Evolutionary conservation across 2,888 invertebrate genomes (phyloP), one percentile per base, ranked within the genome.

Genomic region (Syrphus vitripennis): DNA sequence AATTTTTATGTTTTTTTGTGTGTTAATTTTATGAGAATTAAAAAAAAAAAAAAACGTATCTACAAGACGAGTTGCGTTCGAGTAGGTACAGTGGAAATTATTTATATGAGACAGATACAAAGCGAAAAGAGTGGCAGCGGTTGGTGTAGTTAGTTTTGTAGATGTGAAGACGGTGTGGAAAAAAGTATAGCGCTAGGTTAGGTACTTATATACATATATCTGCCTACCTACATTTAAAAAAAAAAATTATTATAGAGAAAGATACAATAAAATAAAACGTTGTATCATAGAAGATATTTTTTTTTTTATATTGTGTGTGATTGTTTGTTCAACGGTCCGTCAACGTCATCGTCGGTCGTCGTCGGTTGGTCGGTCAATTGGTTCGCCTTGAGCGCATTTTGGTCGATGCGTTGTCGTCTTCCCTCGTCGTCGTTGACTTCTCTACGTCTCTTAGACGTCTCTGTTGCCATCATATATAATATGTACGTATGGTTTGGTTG

Each of bases 321-420:
- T 83, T 75, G 79, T 71, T 71, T 80, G 72, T 80, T 67, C 50
- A 67, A 67, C 67, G 67, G 29, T 45, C 65, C 45, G 65, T 65
- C 50, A n/a, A 61, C 42, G 42, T 42, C 45, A 65, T 69, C 69
- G 55, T 50, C 37, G 29, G 34, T n/a, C n/a, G n/a, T 50, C 21
- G 69, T 69, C 40, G 65, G 67, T 76, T 24, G 75, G 72, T 77
- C 53, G 74, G 63, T 72, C 71, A 61, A 76, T 86, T 74, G 72
- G 55, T 81, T 86, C 45, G 77, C 86, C 71, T 80, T 80, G 80
- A 80, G 53, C 83, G 78, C 70, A 78, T 79, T 84, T 71, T 61
- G 26, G 69, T 65, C 19, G 65, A 53, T 55, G 75, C 75, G 65
- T 65, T 26, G 67, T 69, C 31, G 21, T 34, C 50, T 4, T 59